Base-by-base conservation (phyloP, 2,113 vertebrate genomes). In the Tachuris rubrigastra region DNA sequence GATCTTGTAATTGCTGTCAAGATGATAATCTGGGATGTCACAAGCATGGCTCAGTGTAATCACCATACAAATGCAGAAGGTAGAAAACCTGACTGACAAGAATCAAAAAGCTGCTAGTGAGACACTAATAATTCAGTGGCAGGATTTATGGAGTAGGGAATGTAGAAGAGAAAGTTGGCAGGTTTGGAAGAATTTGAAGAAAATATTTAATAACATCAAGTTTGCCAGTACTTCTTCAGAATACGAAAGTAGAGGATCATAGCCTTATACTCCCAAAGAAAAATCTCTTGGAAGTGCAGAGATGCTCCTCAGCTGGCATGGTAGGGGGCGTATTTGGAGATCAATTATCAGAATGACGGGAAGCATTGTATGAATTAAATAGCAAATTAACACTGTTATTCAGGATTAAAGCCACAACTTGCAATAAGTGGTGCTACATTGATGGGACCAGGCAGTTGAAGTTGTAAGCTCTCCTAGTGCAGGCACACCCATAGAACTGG, bases 1-100 rank as follows among this genome's bases (percentile, higher is more conserved):
- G 85, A 85, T 78, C 47, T 63, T 76, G 37, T 87, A 91, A 77
- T 92, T 90, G 63, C 63, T 92, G 75, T 86, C 90, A 74, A 63
- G 33, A 63, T 74, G 73, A 77, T 72, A 60, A 88, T 79, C 65
- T 84, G 59, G 23, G 55, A 71, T 60, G 39, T 92, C 52, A 67
- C 1, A 14, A 69, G 62, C n/a, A 20, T 11, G 8, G 46, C 55
- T 89, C 53, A 22, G 25, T 80, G 37, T 69, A 91, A 89, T 93
- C 50, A 58, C 42, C 28, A 42, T 52, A 71, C 55, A 92, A 80
- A 86, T 67, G 46, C 53, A 92, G 76, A 66, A 87, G 53, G 52
- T 44, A 52, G 27, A 90, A 77, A 85, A 90, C 50, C 10, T 73
- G 47, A 56, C 44, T 89, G 52, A 71, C 81, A 55, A 68, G 58